Conservation (phyloP, 2,888 invertebrate species). For the Philhelius pedissequus region DNA sequence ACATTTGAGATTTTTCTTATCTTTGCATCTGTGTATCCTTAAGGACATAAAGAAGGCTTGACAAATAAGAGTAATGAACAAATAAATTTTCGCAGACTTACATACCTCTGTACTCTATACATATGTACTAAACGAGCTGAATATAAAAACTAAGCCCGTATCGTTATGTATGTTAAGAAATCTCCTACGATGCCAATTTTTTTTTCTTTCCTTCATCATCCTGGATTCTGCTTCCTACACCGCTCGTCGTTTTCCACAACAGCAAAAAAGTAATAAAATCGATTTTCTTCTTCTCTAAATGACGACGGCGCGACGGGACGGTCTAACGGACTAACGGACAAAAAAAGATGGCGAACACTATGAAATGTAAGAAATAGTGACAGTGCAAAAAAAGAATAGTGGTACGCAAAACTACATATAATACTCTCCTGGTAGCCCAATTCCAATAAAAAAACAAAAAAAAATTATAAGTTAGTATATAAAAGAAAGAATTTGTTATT, state of each 20-base stretch:
- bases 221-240: neutral
- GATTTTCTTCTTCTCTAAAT: constrained; percentile 50
- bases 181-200: constrained; percentile 56
- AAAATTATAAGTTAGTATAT: constrained; percentile 21
- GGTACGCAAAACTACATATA: constrained; percentile 46
- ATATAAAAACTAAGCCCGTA: constrained; percentile 1
- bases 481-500: constrained; percentile 56
- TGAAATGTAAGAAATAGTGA: constrained; percentile 7
- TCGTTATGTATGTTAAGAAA: constrained; percentile 13
- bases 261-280: constrained; percentile 52
- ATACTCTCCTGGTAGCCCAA: constrained; percentile 62
- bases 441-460: constrained; percentile 62
- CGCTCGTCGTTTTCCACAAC: neutral
- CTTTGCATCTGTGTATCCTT: neutral
- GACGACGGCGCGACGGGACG: neutral
- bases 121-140: neutral
- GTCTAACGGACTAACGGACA: neutral
- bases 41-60: constrained; percentile 13
- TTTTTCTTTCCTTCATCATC: constrained; percentile 15
- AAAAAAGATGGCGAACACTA: constrained; percentile 52
- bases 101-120: neutral
- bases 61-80: constrained; percentile 57
- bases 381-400: neutral
- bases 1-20: constrained; percentile 26
- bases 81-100: constrained; percentile 33